Base-by-base conservation (phyloP, 2,113 vertebrate species). In the Leiothrix lutea region DNA sequence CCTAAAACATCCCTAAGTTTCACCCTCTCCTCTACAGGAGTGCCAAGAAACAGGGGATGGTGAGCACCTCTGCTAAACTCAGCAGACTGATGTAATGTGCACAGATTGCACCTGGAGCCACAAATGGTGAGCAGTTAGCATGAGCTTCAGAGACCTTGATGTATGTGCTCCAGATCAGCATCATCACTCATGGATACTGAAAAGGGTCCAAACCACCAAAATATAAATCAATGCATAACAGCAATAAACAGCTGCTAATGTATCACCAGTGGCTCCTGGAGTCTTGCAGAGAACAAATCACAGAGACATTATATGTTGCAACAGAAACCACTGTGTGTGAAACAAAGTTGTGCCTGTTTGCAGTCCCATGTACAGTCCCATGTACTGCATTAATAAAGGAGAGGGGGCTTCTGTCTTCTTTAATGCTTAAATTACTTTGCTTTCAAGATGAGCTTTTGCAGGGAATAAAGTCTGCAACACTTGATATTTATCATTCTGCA, bases 221-320 rank as follows among this genome's bases (percentile, higher is more conserved):
- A 95, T 54, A 86, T 70, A 81, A 70, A 91, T 73, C 86, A 84
- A 5, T 47, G 51, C 50, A 80, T 38, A 91, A 66, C 67, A 80
- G 21, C 69, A 86, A 61, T 51, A 54, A 92, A 61, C 22, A 69
- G 54, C n/a, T 29, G 16, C 23, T 61, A 70, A 57, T 40, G 42
- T 53, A 86, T 77, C 75, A 88, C 50, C 67, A 53, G 35, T 54
- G 38, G 42, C 24, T 92, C 33, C 77, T 14, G 26, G 84, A 83
- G 47, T 11, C 47, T 62, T 80, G 18, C 12, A 33, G 79, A 84
- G 42, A 88, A 19, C 14, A 83, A 88, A 80, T 77, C 45, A 50
- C n/a, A 50, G 23, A 72, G 13, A 66, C 42, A 23, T 25, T 54
- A 8, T 4, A 33, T 21, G 20, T 36, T 86, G 28, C 33, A 77